phyloP scores from a whole-genome alignment of 2,888 invertebrate genomes.

The Parasteatoda lunata region DNA sequence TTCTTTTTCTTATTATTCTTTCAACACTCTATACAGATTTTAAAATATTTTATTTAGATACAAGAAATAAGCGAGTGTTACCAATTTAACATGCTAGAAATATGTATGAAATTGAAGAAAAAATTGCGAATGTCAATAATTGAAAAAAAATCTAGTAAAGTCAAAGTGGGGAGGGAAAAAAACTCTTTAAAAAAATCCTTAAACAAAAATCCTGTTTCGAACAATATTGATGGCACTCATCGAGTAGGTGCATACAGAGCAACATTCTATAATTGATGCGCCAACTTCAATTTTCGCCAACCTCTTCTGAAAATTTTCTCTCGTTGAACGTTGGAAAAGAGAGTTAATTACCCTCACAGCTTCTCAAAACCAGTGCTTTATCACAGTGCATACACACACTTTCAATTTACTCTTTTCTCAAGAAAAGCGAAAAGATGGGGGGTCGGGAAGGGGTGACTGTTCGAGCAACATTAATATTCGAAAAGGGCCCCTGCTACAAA shows the following conservation, averaged over 20 bases:
- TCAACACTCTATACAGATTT: no score
- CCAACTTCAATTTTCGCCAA: constrained; percentile 67
- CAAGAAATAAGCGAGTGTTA: no score
- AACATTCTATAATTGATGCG: constrained; percentile 66
- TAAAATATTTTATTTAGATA: no score
- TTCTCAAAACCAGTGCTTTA: constrained; percentile 54
- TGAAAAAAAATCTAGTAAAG: no score
- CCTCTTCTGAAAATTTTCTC: constrained; percentile 54
- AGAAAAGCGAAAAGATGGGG: constrained; percentile 8
- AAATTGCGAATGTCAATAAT: no score
- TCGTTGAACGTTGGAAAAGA: constrained; percentile 1
- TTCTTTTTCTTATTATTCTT: no score
- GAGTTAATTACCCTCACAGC: constrained; percentile 62
- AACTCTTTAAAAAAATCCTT: background rate
- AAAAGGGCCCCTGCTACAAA: constrained; percentile 21
- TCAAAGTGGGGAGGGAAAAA: no score
- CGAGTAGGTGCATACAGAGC: constrained; percentile 9
- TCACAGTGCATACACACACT: constrained; percentile 62
- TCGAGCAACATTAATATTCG: constrained; percentile 63
- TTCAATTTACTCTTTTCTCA: constrained; percentile 58
- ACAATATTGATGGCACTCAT: constrained; percentile 61
- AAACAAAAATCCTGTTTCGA: constrained; percentile 37
- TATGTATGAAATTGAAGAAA: no score
- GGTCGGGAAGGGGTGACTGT: constrained; percentile 10
- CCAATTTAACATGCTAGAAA: no score